Evolutionary conservation across 2,797 vertebrate genomes (phyloP), one percentile per base, ranked within the genome.

Genomic region (Clarias platycephalus): DNA sequence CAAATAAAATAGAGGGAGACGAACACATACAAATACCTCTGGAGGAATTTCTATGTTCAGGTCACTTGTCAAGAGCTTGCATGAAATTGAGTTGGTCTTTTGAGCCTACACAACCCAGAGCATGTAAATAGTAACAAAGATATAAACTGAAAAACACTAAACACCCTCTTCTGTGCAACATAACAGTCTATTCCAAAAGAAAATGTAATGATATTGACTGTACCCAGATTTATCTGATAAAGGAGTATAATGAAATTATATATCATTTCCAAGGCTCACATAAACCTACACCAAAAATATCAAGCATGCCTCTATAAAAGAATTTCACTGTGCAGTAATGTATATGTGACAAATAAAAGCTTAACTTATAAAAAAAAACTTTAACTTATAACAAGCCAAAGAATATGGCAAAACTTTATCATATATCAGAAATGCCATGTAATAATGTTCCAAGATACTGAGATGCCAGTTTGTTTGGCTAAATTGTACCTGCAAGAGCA

Each of bases 1-100:
- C 83, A 88, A 87, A 88, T 80, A 84, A 84, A 85, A 86, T 68
- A 64, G 83, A 83, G 34, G 53, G 31, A 57, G 62, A 55, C 22
- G 2, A 83, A 81, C 58, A 60, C 58, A 87, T 74, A 80, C 83
- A 85, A 66, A 84, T 53, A 84, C 57, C 53, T 40, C 72, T 70
- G 4, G 26, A 9, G 1, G 64, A 82, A 79, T 67, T 79, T 77
- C 80, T 40, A 81, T 68, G 44, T 77, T 74, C 70, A 78, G 57
- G n/a, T 79, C 63, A 79, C 58, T 16, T 55, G 18, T 78, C 60
- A 62, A 58, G 5, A 44, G 49, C 53, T 83, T 83, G 24, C 26
- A 75, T 57, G 62, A 81, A 67, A 68, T 49, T 22, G 10, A 49
- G 76, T 37, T 24, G 1, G 62, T 68, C 71, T 40, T 26, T 71